Conservation (phyloP, 2,113 vertebrate genomes). For the Myodes glareolus region DNA sequence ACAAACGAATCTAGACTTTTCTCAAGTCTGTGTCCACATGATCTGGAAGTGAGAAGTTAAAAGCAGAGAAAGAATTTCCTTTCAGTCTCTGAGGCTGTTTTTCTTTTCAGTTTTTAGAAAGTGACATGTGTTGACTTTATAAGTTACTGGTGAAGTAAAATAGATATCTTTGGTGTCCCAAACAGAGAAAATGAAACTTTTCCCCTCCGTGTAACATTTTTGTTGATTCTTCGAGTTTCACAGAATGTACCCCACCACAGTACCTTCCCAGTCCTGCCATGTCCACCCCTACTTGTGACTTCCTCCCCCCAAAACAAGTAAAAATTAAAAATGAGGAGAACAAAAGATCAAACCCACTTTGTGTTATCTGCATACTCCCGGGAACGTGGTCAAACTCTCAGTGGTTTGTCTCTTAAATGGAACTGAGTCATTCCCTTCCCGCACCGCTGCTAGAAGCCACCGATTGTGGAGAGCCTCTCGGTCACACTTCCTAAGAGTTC, state of each 20-base stretch:
- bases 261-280: too few species aligned
- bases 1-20: not conserved
- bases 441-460: not conserved
- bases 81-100: not conserved
- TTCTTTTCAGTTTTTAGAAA: not conserved
- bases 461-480: not conserved
- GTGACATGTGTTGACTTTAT: not conserved
- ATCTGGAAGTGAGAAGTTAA: not conserved
- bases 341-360: not conserved
- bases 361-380: too few species aligned
- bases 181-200: conserved; percentile 9
- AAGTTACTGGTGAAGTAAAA: not conserved
- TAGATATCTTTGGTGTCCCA: not conserved
- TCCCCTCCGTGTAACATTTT: not conserved
- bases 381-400: too few species aligned
- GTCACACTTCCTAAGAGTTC: not conserved
- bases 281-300: too few species aligned
- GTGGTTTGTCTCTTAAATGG: not conserved
- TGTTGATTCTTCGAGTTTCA: not conserved
- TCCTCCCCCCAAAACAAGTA: too few species aligned
- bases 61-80: not conserved
- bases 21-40: not conserved
- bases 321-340: not conserved
- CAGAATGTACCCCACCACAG: not conserved
- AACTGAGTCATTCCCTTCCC: not conserved